Base-by-base conservation (phyloP, 2,888 invertebrate species). In the Conchocele bisecta region DNA sequence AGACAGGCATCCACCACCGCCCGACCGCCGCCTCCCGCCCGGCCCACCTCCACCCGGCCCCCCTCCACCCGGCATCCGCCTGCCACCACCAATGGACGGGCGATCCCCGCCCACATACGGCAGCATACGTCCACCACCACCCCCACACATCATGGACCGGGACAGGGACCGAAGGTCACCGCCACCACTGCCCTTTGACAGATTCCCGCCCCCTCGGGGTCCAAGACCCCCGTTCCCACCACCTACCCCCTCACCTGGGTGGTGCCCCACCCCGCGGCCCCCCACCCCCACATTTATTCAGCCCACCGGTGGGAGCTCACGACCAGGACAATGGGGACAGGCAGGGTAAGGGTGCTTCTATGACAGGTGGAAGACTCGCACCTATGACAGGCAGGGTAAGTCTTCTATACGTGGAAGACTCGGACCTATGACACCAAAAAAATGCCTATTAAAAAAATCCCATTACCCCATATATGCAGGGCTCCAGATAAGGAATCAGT, bases 121-220 rank as follows among this genome's bases (percentile, higher is more conserved):
- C 51, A 70, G 76, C 17, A 44, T 41, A 17, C 41, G 82, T 48
- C 81, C 77, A 9, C 76, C 72, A 51, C 66, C 69, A 31, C 76
- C 76, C 46, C 70, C 48, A 48, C 48, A 33, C 66, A 48, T 24
- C 69, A 64, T 31, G 48, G n/a, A n/a, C n/a, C n/a, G n/a, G n/a
- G n/a, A n/a, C n/a, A n/a, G 69, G 31, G 84, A 83, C 48, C 72
- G 82, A 66, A 83, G 82, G 73, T 83, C 84, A 48, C 84, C 85
- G 37, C 82, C 82, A 33, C 73, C n/a, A n/a, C n/a, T n/a, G n/a
- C n/a, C 78, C 15, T 81, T 81, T 78, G 83, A 84, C 26, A 65
- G 82, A 35, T 75, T 64, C 41, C 82, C 81, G 29, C 81, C 76
- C 29, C 73, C 53, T 24, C 73, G 66, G 71, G 79, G 66, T 37